Base-by-base conservation (phyloP, 37 sponge, comb jelly and placozoan genomes). In the Diacarnus erythraeanus region DNA sequence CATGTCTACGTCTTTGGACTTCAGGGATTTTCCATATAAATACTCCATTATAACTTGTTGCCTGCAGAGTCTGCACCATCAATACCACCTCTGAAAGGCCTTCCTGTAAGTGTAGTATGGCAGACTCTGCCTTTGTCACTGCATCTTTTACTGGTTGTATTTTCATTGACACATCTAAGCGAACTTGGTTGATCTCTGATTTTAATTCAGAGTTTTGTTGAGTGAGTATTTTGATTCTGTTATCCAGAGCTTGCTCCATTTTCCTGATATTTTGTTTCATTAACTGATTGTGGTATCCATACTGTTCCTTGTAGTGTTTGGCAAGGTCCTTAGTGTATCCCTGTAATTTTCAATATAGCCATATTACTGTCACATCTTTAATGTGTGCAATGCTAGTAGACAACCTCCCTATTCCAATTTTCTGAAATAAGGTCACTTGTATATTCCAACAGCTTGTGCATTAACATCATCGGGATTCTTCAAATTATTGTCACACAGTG, bases 21-120 rank as follows among this genome's bases (percentile, higher is more conserved):
- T 94, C 91, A 0, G 94, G 84, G 34, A 94, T 84, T 76, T 90
- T 94, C 94, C 94, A 94, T n/a, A 88, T 76, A 38, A 79, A 90
- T 2, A 71, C 69, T 23, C 91, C 91, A 73, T 54, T 78, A 78
- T 87, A 90, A 57, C 85, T 83, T 40, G 91, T 84, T 1, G 90
- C 88, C 57, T 94, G 91, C 4, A 90, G 81, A 15, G 90, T 82
- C 69, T 88, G 90, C 2, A 93, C 71, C 29, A 80, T 29, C 39
- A 93, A 43, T 25, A 83, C 71, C 64, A 88, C 38, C 38, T 93
- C 94, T 26, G 56, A 37, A 61, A 71, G 80, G 31, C 80, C 79
- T 26, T 86, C 87, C 34, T 93, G 90, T 3, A 88, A 65, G 37
- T 83, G 84, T 18, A 64, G 72, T 1, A 86, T 57, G 6, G 69